These are phyloP conservation scores for Cephus pulcher DNA, from an alignment of 2,888 invertebrate species.

Conservation along the genomic window DNA sequence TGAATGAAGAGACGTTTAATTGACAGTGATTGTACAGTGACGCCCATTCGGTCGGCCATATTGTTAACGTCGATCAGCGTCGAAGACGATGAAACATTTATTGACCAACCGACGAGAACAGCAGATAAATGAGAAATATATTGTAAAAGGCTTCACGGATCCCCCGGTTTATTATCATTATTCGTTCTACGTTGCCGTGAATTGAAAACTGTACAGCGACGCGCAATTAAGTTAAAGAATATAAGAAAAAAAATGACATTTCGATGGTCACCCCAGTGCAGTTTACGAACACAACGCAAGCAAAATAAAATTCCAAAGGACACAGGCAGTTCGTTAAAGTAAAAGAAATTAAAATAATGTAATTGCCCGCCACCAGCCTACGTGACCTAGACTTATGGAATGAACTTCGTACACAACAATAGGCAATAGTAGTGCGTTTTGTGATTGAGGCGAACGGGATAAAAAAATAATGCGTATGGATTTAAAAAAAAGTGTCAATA, in stretches of 20 bases:
- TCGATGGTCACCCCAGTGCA: not conserved
- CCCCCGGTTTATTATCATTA: not conserved
- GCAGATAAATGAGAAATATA: not conserved
- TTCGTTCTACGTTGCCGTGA: not conserved
- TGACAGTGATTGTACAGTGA: not conserved
- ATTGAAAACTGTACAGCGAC: not conserved
- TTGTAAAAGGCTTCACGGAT: not conserved
- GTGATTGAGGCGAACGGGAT: conserved; percentile 20
- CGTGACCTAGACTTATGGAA: conserved; percentile 58
- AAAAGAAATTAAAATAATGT: not conserved
- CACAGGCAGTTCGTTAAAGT: not conserved
- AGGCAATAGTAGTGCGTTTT: conserved; percentile 46
- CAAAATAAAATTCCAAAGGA: not conserved
- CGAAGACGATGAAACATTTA: not conserved
- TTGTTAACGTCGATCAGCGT: not conserved
- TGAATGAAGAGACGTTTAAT: not conserved
- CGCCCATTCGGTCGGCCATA: not conserved
- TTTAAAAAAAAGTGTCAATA: not conserved
- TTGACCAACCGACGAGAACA: not conserved
- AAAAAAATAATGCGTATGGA: not conserved
- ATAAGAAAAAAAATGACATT: not conserved
- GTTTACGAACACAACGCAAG: not conserved
- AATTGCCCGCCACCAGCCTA: conserved; percentile 51
- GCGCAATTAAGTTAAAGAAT: not conserved
- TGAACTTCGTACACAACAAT: conserved; percentile 50